Evolutionary conservation across 2,797 vertebrate species (phyloP).

Genomic region (Echeneis naucrates): DNA sequence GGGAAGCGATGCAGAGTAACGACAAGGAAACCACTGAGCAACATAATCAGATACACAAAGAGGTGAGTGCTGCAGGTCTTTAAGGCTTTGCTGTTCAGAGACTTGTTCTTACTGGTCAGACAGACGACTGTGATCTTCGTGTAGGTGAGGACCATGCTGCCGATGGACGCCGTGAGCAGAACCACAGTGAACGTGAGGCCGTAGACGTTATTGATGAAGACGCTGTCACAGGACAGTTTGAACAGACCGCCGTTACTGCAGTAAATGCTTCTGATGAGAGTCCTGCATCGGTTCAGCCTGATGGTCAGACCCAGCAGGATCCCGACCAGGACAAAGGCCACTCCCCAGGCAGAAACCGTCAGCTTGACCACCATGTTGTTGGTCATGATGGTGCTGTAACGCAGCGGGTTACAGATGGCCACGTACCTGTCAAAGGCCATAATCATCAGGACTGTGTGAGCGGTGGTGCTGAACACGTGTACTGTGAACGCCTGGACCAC

Average conservation of each 20-base stretch:
- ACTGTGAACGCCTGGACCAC: conserved; percentile 86
- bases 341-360: conserved; percentile 59
- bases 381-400: conserved; percentile 78
- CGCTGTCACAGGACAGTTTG: neutral
- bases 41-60: conserved; percentile 55
- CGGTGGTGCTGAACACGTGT: too few relatives aligned
- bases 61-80: conserved; percentile 75
- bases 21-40: conserved; percentile 14
- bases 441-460: too few relatives aligned
- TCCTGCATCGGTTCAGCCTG: conserved; percentile 53
- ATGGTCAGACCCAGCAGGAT: too few relatives aligned
- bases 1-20: conserved; percentile 59
- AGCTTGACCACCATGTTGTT: conserved; percentile 73
- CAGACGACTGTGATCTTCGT: conserved; percentile 54
- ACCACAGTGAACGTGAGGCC: too few relatives aligned
- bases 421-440: conserved; percentile 88
- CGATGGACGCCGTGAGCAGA: too few relatives aligned
- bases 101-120: conserved; percentile 14
- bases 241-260: conserved; percentile 83
- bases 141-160: too few relatives aligned
- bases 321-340: conserved; percentile 36
- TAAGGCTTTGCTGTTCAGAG: conserved; percentile 8
- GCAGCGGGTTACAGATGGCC: conserved; percentile 84
- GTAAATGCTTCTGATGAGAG: conserved; percentile 80
- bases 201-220: neutral